Base-by-base conservation (phyloP, 2,113 vertebrate genomes). In the Pterophyllum scalare region DNA sequence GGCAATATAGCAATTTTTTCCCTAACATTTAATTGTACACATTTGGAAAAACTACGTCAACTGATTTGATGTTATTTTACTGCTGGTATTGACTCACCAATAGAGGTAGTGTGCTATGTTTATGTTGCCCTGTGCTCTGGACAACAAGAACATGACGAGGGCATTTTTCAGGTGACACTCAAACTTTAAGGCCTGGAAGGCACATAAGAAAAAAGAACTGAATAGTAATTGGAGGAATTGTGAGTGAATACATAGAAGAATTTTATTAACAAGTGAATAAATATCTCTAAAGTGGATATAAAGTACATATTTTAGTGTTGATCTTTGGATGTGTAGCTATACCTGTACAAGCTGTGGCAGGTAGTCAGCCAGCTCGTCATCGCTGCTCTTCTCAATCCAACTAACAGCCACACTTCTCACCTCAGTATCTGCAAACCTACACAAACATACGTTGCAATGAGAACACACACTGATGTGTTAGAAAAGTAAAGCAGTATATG, bases 301-400 rank as follows among this genome's bases (percentile, higher is more conserved):
- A 62, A 46, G 24, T 43, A n/a, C 12, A 20, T 79, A 59, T 58
- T 22, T 70, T 8, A 70, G 58, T 62, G 22, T 60, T 58, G 70
- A 35, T 57, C 10, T 70, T 8, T 61, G 58, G 57, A n/a, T 58
- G 56, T 75, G 40, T 40, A 49, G 33, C 19, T 61, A 6, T 86
- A 99, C 98, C 96, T 99, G 98, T 7, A 99, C 98, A 84, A 99
- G 97, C 26, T 99, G 98, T 61, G 98, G 98, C 52, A 99, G 96
- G 87, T 99, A 98, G 89, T 98, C 98, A 33, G 96, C 94, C 83
- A 99, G 93, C 79, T 99, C 98, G 88, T 99, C 98, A 72, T 99
- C 98, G 65, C 95, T 98, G 92, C 98, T 96, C 38, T 95, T 90
- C 81, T 97, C 96, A 13, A 99, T 97, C 98, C 98, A 99, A 2